A percentile compares a stretch with the other conserved stretches of the same genome.
Conservation (phyloP, 2,113 vertebrate species). For the Centropristis striata region DNA sequence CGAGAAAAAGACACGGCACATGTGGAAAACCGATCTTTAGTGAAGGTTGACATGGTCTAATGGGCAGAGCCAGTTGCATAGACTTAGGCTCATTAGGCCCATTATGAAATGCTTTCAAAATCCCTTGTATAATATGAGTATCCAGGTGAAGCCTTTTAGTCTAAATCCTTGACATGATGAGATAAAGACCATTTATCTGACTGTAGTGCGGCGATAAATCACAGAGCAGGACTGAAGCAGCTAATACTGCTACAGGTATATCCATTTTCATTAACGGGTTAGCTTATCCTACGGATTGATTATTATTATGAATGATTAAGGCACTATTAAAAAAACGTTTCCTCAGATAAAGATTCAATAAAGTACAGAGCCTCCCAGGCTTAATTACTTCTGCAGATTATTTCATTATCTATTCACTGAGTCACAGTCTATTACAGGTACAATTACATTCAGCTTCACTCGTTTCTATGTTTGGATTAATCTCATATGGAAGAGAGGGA, state of each 20-base stretch:
- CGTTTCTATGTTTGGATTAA: slow-evolving; percentile 29
- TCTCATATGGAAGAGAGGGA: slow-evolving; percentile 15
- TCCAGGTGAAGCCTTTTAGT: slow-evolving; percentile 28
- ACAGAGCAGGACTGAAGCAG: slow-evolving; percentile 11
- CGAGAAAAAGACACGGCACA: not conserved
- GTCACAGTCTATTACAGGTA: slow-evolving; percentile 70
- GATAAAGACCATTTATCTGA: slow-evolving; percentile 44
- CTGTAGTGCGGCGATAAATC: slow-evolving; percentile 19
- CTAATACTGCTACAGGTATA: not conserved
- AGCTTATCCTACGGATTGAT: slow-evolving; percentile 47
- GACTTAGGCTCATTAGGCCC: slow-evolving; percentile 11
- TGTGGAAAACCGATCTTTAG: slow-evolving; percentile 5
- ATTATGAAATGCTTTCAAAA: slow-evolving; percentile 28
- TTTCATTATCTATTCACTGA: slow-evolving; percentile 61
- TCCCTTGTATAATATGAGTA: slow-evolving; percentile 22
- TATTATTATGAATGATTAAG: slow-evolving; percentile 68
- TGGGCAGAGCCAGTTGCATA: not conserved
- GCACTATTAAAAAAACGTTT: slow-evolving; percentile 51
- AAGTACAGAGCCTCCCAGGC: slow-evolving; percentile 54
- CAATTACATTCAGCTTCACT: slow-evolving; percentile 54
- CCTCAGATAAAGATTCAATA: slow-evolving; percentile 71
- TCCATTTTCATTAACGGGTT: slow-evolving; percentile 46
- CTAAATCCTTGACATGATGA: slow-evolving; percentile 34
- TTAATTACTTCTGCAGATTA: slow-evolving; percentile 68
- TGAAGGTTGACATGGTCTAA: slow-evolving; percentile 8